Conservation (phyloP, 1,140 invertebrate genomes). For the Lordiphosa clarofinis region DNA sequence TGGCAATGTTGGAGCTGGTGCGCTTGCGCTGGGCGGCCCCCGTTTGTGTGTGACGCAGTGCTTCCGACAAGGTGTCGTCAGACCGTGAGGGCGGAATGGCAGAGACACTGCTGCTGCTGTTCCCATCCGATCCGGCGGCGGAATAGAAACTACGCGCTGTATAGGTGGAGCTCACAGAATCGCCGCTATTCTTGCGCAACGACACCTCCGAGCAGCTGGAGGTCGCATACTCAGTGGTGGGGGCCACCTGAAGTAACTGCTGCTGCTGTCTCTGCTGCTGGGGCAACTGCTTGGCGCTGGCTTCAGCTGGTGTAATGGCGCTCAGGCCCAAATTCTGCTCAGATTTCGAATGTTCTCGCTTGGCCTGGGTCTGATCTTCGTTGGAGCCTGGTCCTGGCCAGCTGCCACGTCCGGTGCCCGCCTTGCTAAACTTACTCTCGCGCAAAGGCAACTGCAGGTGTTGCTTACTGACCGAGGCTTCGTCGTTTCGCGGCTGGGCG, state of each 20-base stretch:
- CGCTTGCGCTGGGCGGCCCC: slow-evolving; percentile 70
- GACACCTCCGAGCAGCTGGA: slow-evolving; percentile 80
- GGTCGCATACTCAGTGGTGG: slow-evolving; percentile 68
- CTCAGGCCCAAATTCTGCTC: slow-evolving; percentile 87
- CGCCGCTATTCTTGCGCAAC: slow-evolving; percentile 84
- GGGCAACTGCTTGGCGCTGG: slow-evolving; percentile 4
- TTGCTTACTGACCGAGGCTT: slow-evolving; percentile 64
- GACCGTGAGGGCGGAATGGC: slow-evolving; percentile 87
- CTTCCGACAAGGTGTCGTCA: slow-evolving; percentile 87
- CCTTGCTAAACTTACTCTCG: slow-evolving; percentile 88
- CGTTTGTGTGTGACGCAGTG: slow-evolving; percentile 59
- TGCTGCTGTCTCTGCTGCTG: slow-evolving; percentile 27
- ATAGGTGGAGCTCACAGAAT: slow-evolving; percentile 79
- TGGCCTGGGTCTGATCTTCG: slow-evolving; percentile 64
- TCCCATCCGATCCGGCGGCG: slow-evolving; percentile 48
- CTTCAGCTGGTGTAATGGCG: slow-evolving; percentile 51
- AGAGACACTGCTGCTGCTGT: slow-evolving; percentile 67
- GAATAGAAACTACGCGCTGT: slow-evolving; percentile 73
- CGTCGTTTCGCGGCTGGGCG: slow-evolving; percentile 30
- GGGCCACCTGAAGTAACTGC: slow-evolving; percentile 81
- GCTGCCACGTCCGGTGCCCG: slow-evolving; percentile 87
- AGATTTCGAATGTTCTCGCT: slow-evolving; percentile 88
- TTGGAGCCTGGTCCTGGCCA: slow-evolving; percentile 89
- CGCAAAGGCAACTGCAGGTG: slow-evolving; percentile 86
- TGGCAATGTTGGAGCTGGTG: slow-evolving; percentile 80